Base-by-base conservation (phyloP, 2,113 vertebrate species). In the Scopus umbretta region DNA sequence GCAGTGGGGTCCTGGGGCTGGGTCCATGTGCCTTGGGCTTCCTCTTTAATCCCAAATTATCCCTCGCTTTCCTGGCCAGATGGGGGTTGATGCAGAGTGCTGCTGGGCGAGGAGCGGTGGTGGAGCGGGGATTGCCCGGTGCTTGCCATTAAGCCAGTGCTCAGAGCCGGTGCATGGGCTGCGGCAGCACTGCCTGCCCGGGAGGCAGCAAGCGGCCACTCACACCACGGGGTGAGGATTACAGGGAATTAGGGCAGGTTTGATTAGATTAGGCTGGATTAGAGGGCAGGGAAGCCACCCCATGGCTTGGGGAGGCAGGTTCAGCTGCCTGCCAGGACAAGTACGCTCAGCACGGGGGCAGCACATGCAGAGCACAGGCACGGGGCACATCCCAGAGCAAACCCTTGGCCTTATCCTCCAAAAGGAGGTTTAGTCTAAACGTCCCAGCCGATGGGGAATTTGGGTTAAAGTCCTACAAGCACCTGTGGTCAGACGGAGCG, bases 251-350 rank as follows among this genome's bases (percentile, higher is more conserved):
- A 94, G 80, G 81, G 63, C 75, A 88, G 63, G 67, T 91, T 96
- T 92, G 80, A 94, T 95, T 68, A 49, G 86, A 92, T 97, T 52
- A 91, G 89, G 62, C 14, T 66, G 92, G 75, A 94, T 88, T 49
- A 73, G 67, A 92, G 67, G n/a, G 40, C 62, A 71, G 47, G 62
- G 38, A 62, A 92, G 50, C 36, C 36, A 27, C 49, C 62, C 40
- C 63, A 25, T 0, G 1, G 56, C 25, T 79, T 3, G 3, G 78
- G 52, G 47, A 43, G n/a, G 68, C 63, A 76, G 59, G 29, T 73
- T 81, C 50, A n/a, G 59, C 62, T 6, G 10, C 40, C 13, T 55
- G 79, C 34, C 0, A 2, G 43, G 63, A 47, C 2, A 3, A 52
- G 59, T 1, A 34, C 36, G 53, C 29, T 50, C 1, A 0, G 62